Percentiles rank a stretch among this genome's conserved stretches.
Conservation (phyloP, 2,888 invertebrate species). For the Leptopilina syphax region DNA sequence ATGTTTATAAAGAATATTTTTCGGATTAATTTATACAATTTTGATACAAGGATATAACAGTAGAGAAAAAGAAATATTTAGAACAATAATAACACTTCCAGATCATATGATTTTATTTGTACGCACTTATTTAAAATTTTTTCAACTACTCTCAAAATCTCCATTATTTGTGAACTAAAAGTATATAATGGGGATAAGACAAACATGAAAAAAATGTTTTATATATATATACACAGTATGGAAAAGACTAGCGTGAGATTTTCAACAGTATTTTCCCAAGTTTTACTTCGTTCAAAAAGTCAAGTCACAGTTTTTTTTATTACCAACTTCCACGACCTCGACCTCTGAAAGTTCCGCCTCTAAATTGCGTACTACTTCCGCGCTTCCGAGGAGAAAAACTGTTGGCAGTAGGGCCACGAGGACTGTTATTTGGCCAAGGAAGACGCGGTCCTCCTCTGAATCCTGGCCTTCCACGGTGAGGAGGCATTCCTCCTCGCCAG, state of each 20-base stretch:
- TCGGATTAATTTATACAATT: too few relatives aligned
- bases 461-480: slow-evolving; percentile 74
- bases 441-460: slow-evolving; percentile 71
- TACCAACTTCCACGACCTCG: slow-evolving; percentile 71
- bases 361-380: slow-evolving; percentile 70
- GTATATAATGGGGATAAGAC: slow-evolving; percentile 40
- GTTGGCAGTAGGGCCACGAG: slow-evolving; percentile 65
- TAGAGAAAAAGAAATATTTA: neutral
- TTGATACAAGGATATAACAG: too few relatives aligned
- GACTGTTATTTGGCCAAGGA: slow-evolving; percentile 77
- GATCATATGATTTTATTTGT: slow-evolving; percentile 6
- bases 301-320: slow-evolving; percentile 70
- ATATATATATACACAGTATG: slow-evolving; percentile 41
- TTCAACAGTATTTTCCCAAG: neutral
- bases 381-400: slow-evolving; percentile 69
- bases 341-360: slow-evolving; percentile 71
- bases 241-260: slow-evolving; percentile 28
- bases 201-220: slow-evolving; percentile 38
- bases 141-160: slow-evolving; percentile 6
- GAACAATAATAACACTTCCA: neutral
- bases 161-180: slow-evolving; percentile 34
- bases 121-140: slow-evolving; percentile 8
- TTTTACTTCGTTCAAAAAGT: slow-evolving; percentile 20
- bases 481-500: slow-evolving; percentile 75
- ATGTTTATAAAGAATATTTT: too few relatives aligned